phyloP scores from a whole-genome alignment of 1,140 invertebrate species.

The Meloidogyne hapla region DNA sequence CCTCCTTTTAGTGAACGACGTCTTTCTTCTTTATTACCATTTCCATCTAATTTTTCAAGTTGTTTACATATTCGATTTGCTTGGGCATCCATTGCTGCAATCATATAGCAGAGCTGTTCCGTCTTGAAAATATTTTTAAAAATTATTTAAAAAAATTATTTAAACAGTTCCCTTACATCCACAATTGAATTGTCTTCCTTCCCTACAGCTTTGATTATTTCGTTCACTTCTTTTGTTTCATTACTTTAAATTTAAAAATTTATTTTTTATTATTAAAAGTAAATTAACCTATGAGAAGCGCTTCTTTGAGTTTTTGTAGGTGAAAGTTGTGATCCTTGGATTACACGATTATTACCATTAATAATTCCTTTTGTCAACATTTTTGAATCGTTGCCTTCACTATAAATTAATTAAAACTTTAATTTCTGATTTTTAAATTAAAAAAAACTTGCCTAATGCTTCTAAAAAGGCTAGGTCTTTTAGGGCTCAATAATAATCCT shows the following conservation, averaged over 20 bases:
- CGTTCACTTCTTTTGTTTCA: background rate
- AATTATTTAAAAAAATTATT: background rate
- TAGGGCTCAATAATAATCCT: background rate
- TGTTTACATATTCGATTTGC: slow-evolving; percentile 54
- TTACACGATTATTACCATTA: background rate
- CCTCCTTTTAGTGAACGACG: slow-evolving; percentile 58
- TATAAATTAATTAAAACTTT: background rate
- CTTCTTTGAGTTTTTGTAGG: background rate
- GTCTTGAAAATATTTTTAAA: slow-evolving; percentile 51
- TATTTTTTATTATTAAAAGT: no score
- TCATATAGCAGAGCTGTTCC: slow-evolving; percentile 56
- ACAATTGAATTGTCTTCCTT: background rate
- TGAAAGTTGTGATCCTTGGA: background rate
- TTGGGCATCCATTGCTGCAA: slow-evolving; percentile 60
- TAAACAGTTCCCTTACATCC: background rate
- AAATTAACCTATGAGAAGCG: background rate
- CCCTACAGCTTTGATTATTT: background rate
- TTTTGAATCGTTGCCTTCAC: background rate
- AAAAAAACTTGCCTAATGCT: slow-evolving; percentile 12
- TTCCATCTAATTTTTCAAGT: slow-evolving; percentile 55
- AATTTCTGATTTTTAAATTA: background rate
- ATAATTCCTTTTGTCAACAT: background rate
- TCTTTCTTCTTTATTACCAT: slow-evolving; percentile 52
- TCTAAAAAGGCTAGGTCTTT: background rate
- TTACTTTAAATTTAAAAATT: background rate